Conservation (phyloP, 2,113 vertebrate genomes). For the Neopipo cinnamomea region DNA sequence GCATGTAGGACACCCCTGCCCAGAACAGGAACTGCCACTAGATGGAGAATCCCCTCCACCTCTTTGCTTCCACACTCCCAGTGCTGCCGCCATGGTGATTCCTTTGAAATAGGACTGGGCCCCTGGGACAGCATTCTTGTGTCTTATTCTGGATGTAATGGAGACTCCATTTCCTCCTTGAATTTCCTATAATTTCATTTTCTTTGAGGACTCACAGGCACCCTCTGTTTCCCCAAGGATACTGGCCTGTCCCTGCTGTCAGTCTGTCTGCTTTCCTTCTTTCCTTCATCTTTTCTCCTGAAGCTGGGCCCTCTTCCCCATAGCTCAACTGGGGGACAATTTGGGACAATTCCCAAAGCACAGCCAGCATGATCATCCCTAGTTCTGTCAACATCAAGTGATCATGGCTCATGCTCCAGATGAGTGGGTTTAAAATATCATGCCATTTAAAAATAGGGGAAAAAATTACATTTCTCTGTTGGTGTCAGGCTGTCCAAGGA, state of each 20-base stretch:
- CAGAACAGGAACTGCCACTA: not conserved
- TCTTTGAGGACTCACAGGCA: not conserved
- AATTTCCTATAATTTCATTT: not conserved
- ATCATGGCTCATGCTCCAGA: not conserved
- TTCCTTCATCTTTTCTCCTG: not conserved
- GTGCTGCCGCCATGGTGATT: not conserved
- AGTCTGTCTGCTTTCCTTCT: not conserved
- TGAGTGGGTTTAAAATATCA: not conserved
- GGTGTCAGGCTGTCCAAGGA: not conserved
- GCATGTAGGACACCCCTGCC: not conserved
- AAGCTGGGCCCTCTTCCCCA: not conserved
- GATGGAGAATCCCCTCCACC: not conserved
- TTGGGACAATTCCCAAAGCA: not conserved
- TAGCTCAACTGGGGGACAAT: not conserved
- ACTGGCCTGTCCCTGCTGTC: not conserved
- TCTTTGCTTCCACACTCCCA: not conserved
- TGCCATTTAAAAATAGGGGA: not conserved
- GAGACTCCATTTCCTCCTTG: not conserved
- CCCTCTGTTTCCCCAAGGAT: not conserved
- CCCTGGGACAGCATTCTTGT: not conserved
- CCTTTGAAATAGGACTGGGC: not conserved
- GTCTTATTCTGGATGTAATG: not conserved
- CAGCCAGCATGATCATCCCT: not conserved
- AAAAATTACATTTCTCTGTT: not conserved
- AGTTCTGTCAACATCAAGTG: not conserved